Percentiles rank a stretch among this genome's conserved stretches.
Evolutionary conservation across 2,888 invertebrate genomes (phyloP).

Genomic region (Maniola hyperantus): DNA sequence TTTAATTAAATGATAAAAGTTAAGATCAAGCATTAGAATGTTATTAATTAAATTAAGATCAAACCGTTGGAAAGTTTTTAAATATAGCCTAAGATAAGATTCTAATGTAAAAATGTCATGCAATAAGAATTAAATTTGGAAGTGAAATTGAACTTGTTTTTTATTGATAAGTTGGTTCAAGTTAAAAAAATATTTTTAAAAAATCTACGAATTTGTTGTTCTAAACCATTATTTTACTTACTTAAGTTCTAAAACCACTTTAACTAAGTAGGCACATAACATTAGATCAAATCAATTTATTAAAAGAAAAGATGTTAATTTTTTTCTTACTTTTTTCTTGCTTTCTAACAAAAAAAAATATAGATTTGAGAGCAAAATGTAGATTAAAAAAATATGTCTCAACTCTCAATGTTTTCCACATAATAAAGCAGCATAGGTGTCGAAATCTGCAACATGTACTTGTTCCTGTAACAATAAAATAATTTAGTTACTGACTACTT

Average conservation of each 20-base stretch:
- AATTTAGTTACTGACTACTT: too few species aligned
- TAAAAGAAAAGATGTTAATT: too few species aligned
- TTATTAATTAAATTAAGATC: too few species aligned
- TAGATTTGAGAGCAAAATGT: too few species aligned
- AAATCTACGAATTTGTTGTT: too few species aligned
- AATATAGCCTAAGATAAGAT: conserved; percentile 59
- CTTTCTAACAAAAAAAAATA: not conserved
- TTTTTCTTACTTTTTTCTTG: not conserved
- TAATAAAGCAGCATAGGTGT: conserved; percentile 79
- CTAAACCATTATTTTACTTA: too few species aligned
- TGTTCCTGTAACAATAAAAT: conserved; percentile 82
- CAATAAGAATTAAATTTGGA: conserved; percentile 69
- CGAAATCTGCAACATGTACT: conserved; percentile 86
- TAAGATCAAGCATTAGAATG: too few species aligned
- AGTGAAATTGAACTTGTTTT: conserved; percentile 48
- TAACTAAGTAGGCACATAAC: too few species aligned
- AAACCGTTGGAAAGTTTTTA: conserved; percentile 50
- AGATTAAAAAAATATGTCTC: not conserved
- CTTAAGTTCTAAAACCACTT: too few species aligned
- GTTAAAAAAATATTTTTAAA: not conserved
- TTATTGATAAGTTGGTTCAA: conserved; percentile 5
- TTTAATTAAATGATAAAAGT: conserved; percentile 3
- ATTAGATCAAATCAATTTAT: too few species aligned
- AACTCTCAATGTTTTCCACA: conserved; percentile 41
- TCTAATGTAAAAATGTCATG: conserved; percentile 61